A percentile compares a stretch with the other conserved stretches of the same genome.
phyloP scores from a whole-genome alignment of 35 echinoderm and acorn worm species.

The Strongylocentrotus purpuratus region DNA sequence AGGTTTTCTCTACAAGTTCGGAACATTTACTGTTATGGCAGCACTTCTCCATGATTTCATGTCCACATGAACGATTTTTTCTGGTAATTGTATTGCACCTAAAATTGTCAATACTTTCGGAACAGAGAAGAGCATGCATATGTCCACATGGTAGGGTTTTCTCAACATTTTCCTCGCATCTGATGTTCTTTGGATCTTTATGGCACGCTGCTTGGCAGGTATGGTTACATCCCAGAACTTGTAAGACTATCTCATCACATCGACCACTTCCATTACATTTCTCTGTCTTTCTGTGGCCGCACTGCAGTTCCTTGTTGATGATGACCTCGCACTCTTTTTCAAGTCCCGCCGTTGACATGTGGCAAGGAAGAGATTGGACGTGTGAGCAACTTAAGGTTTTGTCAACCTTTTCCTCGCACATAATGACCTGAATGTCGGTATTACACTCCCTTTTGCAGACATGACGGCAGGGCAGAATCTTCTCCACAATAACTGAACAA shows the following conservation, averaged over 20 bases:
- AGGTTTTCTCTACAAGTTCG: neutral
- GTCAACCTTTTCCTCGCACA: conserved; percentile 18
- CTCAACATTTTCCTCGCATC: conserved; percentile 35
- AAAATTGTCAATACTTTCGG: neutral
- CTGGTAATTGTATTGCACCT: neutral
- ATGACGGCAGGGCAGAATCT: conserved; percentile 38
- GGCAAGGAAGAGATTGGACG: conserved; percentile 22
- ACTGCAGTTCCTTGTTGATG: conserved; percentile 35
- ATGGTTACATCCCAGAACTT: conserved; percentile 30
- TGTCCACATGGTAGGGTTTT: conserved; percentile 51
- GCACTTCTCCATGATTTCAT: conserved; percentile 30
- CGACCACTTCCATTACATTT: neutral
- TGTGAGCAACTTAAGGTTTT: conserved; percentile 42
- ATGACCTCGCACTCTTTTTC: neutral
- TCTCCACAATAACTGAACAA: conserved; percentile 34
- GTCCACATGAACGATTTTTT: conserved; percentile 47
- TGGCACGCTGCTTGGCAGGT: conserved; percentile 24
- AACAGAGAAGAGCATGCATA: conserved; percentile 37
- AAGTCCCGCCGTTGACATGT: neutral
- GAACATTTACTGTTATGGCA: conserved; percentile 44
- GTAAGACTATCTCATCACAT: neutral
- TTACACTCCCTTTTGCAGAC: conserved; percentile 16
- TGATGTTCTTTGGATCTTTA: conserved; percentile 39
- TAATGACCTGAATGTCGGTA: neutral
- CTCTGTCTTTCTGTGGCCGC: conserved; percentile 45